Percentiles rank a stretch among this genome's conserved stretches.
Conservation (phyloP, 2,797 vertebrate genomes). For the Lagodon rhomboides region DNA sequence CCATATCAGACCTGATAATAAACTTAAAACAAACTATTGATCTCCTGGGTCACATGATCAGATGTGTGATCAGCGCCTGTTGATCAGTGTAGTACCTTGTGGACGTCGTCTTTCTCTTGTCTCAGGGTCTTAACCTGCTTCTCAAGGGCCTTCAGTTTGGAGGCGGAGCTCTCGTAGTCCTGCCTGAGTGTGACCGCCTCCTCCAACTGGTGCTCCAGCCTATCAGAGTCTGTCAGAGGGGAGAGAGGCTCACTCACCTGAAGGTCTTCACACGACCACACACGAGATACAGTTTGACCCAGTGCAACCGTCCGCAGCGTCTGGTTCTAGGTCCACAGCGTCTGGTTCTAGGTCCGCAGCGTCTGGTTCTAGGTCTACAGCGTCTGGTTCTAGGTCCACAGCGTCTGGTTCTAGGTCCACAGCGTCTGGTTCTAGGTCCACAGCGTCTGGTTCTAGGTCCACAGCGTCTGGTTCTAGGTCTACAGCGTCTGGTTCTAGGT, state of each 20-base stretch:
- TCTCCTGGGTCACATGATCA: neutral
- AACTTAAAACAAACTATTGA: too few relatives aligned
- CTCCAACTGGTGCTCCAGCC: conserved; percentile 93
- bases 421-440: neutral
- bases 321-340: neutral
- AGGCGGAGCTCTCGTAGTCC: conserved; percentile 91
- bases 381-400: neutral
- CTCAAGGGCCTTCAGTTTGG: conserved; percentile 91
- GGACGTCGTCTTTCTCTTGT: conserved; percentile 94
- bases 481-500: too few relatives aligned
- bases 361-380: too few relatives aligned
- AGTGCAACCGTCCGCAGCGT: neutral
- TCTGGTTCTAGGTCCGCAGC: too few relatives aligned
- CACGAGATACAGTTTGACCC: neutral
- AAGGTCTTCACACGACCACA: neutral
- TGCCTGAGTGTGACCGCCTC: conserved; percentile 90
- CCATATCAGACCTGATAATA: neutral
- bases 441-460: neutral
- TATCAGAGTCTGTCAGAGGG: conserved; percentile 87
- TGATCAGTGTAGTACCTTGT: conserved; percentile 84
- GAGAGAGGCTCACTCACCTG: neutral
- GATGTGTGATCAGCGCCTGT: neutral
- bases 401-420: too few relatives aligned
- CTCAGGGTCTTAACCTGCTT: conserved; percentile 90
- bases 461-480: too few relatives aligned